Percentiles rank a stretch among this genome's conserved stretches.
Evolutionary conservation across 1,140 invertebrate genomes (phyloP).

Genomic region (Drosophila carrolli): DNA sequence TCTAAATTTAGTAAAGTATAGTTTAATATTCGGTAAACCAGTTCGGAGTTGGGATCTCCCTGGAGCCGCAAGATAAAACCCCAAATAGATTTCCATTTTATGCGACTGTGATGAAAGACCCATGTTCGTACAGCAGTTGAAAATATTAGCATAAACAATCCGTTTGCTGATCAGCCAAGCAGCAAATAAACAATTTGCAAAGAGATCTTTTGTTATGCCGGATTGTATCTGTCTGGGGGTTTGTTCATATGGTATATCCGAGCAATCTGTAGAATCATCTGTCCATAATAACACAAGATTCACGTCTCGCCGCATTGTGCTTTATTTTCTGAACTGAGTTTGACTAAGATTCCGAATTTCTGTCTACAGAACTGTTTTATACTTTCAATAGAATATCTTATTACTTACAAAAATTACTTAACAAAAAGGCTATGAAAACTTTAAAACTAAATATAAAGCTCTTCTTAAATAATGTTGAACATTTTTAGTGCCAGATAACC

Average conservation of each 20-base stretch:
- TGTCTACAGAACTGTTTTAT: too few species aligned
- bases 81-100: conserved; percentile 23
- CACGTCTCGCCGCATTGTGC: neutral
- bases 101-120: conserved; percentile 38
- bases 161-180: conserved; percentile 48
- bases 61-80: conserved; percentile 4
- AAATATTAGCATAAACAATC: conserved; percentile 52
- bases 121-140: conserved; percentile 11
- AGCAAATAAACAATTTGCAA: conserved; percentile 58
- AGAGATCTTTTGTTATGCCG: conserved; percentile 47
- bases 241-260: conserved; percentile 24
- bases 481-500: too few species aligned
- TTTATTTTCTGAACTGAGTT: neutral
- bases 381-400: too few species aligned
- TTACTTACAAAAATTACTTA: too few species aligned
- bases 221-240: conserved; percentile 12
- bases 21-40: conserved; percentile 3
- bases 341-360: neutral
- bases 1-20: neutral
- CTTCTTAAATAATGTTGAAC: too few species aligned
- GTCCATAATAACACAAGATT: conserved; percentile 12
- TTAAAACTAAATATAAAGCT: too few species aligned
- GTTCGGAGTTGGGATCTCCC: conserved; percentile 12
- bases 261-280: conserved; percentile 20
- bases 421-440: too few species aligned